A percentile compares a stretch with the other conserved stretches of the same genome.
Evolutionary conservation across 2,888 invertebrate genomes (phyloP).

Genomic region (Scaptomyza parva): DNA sequence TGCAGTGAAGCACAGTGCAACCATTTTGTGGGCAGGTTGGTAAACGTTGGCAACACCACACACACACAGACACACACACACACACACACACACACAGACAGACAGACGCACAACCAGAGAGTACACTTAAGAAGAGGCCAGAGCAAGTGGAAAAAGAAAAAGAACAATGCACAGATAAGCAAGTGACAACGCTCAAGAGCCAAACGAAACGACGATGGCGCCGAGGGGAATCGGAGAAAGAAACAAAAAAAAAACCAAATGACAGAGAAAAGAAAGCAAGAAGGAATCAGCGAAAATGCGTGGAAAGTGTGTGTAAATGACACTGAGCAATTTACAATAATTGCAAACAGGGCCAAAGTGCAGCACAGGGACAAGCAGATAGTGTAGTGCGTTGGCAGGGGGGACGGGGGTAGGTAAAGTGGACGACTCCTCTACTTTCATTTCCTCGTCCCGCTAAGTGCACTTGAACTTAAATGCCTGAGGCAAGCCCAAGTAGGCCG

Average conservation of each 20-base stretch:
- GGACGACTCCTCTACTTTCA: constrained; percentile 8
- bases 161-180: constrained; percentile 55
- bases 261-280: constrained; percentile 18
- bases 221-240: constrained; percentile 19
- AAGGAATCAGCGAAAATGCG: constrained; percentile 65
- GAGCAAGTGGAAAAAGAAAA: constrained; percentile 5
- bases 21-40: constrained; percentile 69
- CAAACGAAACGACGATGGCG: constrained; percentile 11
- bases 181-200: constrained; percentile 49
- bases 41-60: constrained; percentile 29
- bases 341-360: constrained; percentile 57
- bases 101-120: constrained; percentile 1
- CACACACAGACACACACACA: constrained; percentile 1
- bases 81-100: constrained; percentile 4
- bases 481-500: constrained; percentile 39
- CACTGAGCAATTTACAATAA: constrained; percentile 77
- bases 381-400: too few relatives aligned
- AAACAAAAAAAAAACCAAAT: constrained; percentile 5
- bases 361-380: constrained; percentile 4
- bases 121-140: constrained; percentile 10
- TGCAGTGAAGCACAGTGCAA: constrained; percentile 50
- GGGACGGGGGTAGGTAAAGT: too few relatives aligned
- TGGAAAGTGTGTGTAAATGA: constrained; percentile 75
- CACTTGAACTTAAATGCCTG: constrained; percentile 63
- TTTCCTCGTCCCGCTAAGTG: constrained; percentile 58